Conservation (phyloP, 2,888 invertebrate species). For the Tinea trinotella region DNA sequence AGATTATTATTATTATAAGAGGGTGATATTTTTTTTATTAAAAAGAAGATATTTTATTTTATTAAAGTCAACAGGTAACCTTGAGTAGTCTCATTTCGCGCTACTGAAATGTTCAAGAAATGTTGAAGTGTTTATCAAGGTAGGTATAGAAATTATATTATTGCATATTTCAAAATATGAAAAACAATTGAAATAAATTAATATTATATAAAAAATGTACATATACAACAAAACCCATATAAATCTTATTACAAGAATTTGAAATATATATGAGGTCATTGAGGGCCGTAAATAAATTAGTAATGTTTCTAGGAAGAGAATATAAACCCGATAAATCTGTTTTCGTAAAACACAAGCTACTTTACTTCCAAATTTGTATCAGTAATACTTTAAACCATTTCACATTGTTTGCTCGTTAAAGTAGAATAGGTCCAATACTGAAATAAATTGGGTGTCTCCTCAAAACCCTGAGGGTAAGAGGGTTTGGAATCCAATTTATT, state of each 20-base stretch:
- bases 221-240: background rate
- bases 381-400: constrained; percentile 18
- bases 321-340: background rate
- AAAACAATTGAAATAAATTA: no score
- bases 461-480: constrained; percentile 23
- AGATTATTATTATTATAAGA: no score
- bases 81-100: no score
- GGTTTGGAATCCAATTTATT: constrained; percentile 38
- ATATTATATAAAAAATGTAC: no score
- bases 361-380: background rate
- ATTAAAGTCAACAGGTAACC: no score
- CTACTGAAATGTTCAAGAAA: no score
- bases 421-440: constrained; percentile 19
- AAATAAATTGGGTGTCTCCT: constrained; percentile 30
- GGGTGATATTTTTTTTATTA: no score
- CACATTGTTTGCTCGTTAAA: constrained; percentile 34
- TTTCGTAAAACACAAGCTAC: background rate
- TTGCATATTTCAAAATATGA: no score
- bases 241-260: background rate
- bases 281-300: constrained; percentile 5
- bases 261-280: background rate
- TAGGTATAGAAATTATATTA: no score
- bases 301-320: background rate
- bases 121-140: no score
- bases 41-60: no score